These are phyloP conservation scores for Mesochorus sp. DNA, from an alignment of 2,888 invertebrate species.

Conservation along the genomic window DNA sequence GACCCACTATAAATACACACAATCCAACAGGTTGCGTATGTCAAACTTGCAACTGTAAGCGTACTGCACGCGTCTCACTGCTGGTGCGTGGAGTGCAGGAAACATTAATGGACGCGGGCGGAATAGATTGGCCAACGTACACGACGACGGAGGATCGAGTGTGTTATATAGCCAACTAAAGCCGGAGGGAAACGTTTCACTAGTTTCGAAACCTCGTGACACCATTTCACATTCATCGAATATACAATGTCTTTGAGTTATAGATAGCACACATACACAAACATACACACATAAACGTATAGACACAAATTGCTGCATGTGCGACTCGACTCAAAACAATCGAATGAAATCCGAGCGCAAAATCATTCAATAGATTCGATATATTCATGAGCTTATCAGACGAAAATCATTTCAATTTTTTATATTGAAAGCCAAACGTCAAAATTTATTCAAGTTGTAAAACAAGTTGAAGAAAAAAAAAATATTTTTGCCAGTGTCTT, in stretches of 20 bases:
- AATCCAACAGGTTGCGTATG: conserved; percentile 55
- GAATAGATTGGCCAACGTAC: conserved; percentile 54
- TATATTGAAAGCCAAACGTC: too few relatives aligned
- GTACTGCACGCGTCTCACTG: conserved; percentile 41
- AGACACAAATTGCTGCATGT: too few relatives aligned
- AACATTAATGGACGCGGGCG: conserved; percentile 59
- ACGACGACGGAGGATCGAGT: conserved; percentile 49
- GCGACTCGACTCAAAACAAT: too few relatives aligned
- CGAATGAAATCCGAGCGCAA: too few relatives aligned
- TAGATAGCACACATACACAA: neutral
- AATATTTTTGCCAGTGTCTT: too few relatives aligned
- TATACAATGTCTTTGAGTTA: conserved; percentile 34
- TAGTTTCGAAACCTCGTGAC: conserved; percentile 50
- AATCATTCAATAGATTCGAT: too few relatives aligned
- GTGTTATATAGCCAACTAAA: conserved; percentile 34
- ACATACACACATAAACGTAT: neutral
- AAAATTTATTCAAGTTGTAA: too few relatives aligned
- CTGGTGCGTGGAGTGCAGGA: conserved; percentile 49
- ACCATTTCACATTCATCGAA: conserved; percentile 39
- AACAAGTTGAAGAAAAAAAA: too few relatives aligned
- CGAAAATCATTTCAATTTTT: too few relatives aligned
- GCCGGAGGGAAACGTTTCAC: conserved; percentile 48
- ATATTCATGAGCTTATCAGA: too few relatives aligned
- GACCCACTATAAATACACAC: conserved; percentile 42
- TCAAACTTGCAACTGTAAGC: conserved; percentile 38